phyloP scores from a whole-genome alignment of 1,140 invertebrate genomes.

The Cotesia typhae region DNA sequence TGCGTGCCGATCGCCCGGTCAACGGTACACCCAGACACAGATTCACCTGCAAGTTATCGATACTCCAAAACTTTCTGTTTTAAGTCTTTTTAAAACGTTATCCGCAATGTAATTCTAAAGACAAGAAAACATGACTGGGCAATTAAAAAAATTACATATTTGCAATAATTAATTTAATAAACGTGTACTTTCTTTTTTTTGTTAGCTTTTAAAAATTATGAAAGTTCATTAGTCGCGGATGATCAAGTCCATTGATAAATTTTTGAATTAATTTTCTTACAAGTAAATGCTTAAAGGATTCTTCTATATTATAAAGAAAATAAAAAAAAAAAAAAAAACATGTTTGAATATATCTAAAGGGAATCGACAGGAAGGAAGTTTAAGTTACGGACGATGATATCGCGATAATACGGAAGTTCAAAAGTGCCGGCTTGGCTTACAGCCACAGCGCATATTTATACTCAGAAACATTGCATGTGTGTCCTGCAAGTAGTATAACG shows the following conservation, averaged over 20 bases:
- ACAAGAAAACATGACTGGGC: too few relatives aligned
- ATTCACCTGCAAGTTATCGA: slow-evolving; percentile 32
- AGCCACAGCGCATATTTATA: slow-evolving; percentile 30
- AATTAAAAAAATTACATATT: too few relatives aligned
- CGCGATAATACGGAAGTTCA: slow-evolving; percentile 46
- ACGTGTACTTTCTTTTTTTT: too few relatives aligned
- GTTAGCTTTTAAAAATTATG: too few relatives aligned
- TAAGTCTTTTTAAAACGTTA: slow-evolving; percentile 38
- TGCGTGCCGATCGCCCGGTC: slow-evolving; percentile 6
- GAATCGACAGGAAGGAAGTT: slow-evolving; percentile 48
- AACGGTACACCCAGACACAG: slow-evolving; percentile 8
- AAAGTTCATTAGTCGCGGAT: too few relatives aligned
- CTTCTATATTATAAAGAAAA: slow-evolving; percentile 4
- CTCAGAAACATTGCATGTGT: background rate
- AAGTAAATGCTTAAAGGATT: too few relatives aligned
- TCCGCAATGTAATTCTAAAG: background rate
- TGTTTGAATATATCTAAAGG: slow-evolving; percentile 9
- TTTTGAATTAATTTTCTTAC: too few relatives aligned
- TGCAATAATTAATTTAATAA: too few relatives aligned
- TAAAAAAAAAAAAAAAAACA: background rate
- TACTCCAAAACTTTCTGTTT: slow-evolving; percentile 14
- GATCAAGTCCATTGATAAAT: too few relatives aligned
- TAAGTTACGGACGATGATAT: slow-evolving; percentile 40
- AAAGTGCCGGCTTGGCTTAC: slow-evolving; percentile 33
- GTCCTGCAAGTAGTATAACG: background rate